Base-by-base conservation (phyloP, 2,113 vertebrate genomes). In the Pseudonaja textilis region DNA sequence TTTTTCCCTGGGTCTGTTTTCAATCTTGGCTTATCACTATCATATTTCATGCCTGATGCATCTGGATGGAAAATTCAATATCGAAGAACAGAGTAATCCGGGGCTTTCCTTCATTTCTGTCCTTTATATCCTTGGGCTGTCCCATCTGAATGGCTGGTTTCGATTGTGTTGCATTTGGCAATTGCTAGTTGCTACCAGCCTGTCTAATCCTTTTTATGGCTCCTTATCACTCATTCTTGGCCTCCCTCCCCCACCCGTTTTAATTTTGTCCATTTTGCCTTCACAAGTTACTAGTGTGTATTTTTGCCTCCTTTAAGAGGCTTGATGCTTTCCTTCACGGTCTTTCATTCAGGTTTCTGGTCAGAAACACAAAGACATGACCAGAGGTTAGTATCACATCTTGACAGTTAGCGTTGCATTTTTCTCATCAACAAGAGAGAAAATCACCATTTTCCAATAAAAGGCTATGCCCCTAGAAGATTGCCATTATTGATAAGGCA, bases 61-160 rank as follows among this genome's bases (percentile, higher is more conserved):
- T 96, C 95, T 94, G 94, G 50, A 94, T 95, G 56, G 69, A 55
- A 94, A 95, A 96, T 97, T 96, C 96, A 97, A 90, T 97, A 97
- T 96, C 96, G 92, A 96, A 96, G 96, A 97, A 97, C 93, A 97
- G 96, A 97, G 94, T 96, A 96, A 97, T 93, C 89, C 95, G 94
- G 61, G 95, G 96, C 95, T 97, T 96, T 96, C 94, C 93, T 98
- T 97, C 95, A 95, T 96, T 97, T 96, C 96, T 95, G 94, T 89
- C 93, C 96, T 95, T 96, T 96, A 94, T 97, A 95, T 96, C 97
- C 96, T 96, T 95, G 88, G 96, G 96, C 96, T 95, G 93, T 96
- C 96, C 96, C 97, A 96, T 95, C 96, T 95, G 95, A 96, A 87
- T 96, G 96, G 95, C 95, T 95, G 95, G 94, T 81, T 97, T 97